phyloP scores from a whole-genome alignment of 1,140 invertebrate species.

The Drosophila sulfurigaster region DNA sequence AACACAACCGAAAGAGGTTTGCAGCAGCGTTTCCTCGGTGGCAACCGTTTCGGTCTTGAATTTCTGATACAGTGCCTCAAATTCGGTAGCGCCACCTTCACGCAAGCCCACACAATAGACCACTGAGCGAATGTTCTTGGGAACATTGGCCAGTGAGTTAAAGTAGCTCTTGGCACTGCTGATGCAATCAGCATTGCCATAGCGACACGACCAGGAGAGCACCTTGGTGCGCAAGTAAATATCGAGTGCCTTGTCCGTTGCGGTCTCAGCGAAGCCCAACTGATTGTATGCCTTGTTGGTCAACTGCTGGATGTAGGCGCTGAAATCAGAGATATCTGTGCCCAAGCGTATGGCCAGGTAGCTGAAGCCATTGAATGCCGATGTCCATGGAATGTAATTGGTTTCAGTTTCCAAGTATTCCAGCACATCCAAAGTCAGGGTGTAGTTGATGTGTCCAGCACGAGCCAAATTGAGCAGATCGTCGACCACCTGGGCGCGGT shows the following conservation, averaged over 20 bases:
- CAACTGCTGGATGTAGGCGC: slow-evolving; percentile 61
- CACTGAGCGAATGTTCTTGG: slow-evolving; percentile 86
- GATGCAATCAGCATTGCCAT: slow-evolving; percentile 85
- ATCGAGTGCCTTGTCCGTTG: slow-evolving; percentile 65
- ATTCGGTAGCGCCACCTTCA: slow-evolving; percentile 85
- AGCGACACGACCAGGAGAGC: slow-evolving; percentile 86
- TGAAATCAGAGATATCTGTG: slow-evolving; percentile 61
- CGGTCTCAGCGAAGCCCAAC: slow-evolving; percentile 67
- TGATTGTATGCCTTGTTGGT: slow-evolving; percentile 64
- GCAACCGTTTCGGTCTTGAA: slow-evolving; percentile 85
- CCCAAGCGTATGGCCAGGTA: slow-evolving; percentile 73
- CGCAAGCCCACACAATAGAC: slow-evolving; percentile 87
- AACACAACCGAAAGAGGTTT: slow-evolving; percentile 87
- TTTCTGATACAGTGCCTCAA: slow-evolving; percentile 86
- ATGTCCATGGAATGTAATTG: slow-evolving; percentile 89
- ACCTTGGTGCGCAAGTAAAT: slow-evolving; percentile 84
- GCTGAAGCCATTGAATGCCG: slow-evolving; percentile 87
- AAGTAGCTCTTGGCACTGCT: slow-evolving; percentile 71
- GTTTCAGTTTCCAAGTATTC: slow-evolving; percentile 88
- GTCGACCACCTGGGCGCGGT: slow-evolving; percentile 92
- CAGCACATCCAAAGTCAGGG: slow-evolving; percentile 86
- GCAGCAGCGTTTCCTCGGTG: slow-evolving; percentile 86
- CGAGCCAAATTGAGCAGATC: slow-evolving; percentile 89
- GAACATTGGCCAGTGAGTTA: slow-evolving; percentile 70
- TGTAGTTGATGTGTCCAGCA: slow-evolving; percentile 84